Percentiles rank a stretch among this genome's conserved stretches.
Evolutionary conservation across 1,140 invertebrate genomes (phyloP).

Genomic region (Drosophila tropicalis): DNA sequence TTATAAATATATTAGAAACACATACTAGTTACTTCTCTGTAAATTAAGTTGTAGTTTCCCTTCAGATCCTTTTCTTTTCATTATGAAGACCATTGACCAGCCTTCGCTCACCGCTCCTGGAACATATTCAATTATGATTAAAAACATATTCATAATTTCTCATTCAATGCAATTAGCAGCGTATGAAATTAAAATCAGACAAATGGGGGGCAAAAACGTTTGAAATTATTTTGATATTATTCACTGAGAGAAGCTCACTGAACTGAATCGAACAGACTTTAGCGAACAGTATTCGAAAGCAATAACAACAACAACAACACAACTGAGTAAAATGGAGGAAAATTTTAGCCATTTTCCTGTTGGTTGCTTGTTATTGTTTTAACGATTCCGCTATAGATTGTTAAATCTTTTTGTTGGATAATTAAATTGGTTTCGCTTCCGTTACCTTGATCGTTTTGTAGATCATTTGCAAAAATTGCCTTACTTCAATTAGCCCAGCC

Average conservation of each 20-base stretch:
- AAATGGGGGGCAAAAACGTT: conserved; percentile 30
- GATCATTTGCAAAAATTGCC: conserved; percentile 43
- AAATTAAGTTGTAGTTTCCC: background rate
- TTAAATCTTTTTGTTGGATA: conserved; percentile 47
- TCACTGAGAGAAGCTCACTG: conserved; percentile 51
- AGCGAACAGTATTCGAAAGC: background rate
- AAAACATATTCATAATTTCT: conserved; percentile 61
- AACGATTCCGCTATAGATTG: conserved; percentile 37
- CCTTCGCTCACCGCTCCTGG: conserved; percentile 21
- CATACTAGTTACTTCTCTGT: too few species aligned
- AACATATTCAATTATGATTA: conserved; percentile 50
- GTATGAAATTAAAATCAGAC: conserved; percentile 51
- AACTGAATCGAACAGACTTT: conserved; percentile 35
- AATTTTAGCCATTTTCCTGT: background rate
- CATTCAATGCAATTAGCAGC: conserved; percentile 52
- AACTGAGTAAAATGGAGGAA: background rate
- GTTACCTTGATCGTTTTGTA: conserved; percentile 67
- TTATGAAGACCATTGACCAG: conserved; percentile 9
- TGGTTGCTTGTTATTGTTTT: conserved; percentile 39
- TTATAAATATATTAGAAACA: too few species aligned
- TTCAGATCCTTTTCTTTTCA: conserved; percentile 22
- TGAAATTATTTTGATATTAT: conserved; percentile 57
- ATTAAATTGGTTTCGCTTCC: conserved; percentile 73
- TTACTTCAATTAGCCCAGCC: conserved; percentile 62
- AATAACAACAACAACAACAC: background rate